Evolutionary conservation across 1,140 invertebrate species (phyloP).

Genomic region (Eupristina koningsbergeri): DNA sequence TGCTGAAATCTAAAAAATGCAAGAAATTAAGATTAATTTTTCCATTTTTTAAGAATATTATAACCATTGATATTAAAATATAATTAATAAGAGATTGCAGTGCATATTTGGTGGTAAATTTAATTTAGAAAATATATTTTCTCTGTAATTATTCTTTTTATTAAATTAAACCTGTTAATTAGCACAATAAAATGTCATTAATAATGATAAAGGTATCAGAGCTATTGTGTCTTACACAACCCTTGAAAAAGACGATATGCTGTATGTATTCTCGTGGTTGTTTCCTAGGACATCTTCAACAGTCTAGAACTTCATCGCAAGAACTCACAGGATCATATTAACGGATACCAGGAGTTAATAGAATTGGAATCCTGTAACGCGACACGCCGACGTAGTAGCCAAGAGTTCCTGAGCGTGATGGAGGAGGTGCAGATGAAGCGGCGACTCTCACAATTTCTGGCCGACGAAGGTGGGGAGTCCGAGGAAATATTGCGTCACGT

Average conservation of each 20-base stretch:
- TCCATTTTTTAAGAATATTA: too few species aligned
- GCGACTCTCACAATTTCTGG: slow-evolving; percentile 62
- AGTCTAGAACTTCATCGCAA: slow-evolving; percentile 66
- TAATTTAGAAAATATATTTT: too few species aligned
- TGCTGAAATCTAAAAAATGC: too few species aligned
- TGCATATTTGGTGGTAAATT: too few species aligned
- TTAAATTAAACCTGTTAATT: too few species aligned
- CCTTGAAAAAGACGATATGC: background rate
- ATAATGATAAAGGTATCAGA: too few species aligned
- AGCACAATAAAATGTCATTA: too few species aligned
- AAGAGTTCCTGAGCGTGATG: slow-evolving; percentile 63
- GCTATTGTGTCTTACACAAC: background rate
- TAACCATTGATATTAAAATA: too few species aligned
- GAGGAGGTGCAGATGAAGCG: slow-evolving; percentile 66
- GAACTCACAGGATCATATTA: slow-evolving; percentile 66
- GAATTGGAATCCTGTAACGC: slow-evolving; percentile 60
- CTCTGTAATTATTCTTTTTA: too few species aligned
- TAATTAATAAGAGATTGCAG: too few species aligned
- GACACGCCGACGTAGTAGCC: slow-evolving; percentile 62
- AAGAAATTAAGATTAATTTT: too few species aligned
- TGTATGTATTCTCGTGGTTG: background rate
- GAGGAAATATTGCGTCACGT: slow-evolving; percentile 17
- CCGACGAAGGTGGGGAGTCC: background rate
- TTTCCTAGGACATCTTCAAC: slow-evolving; percentile 68
- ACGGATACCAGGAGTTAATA: slow-evolving; percentile 64